Percentiles rank a stretch among this genome's conserved stretches.
These are phyloP conservation scores for Augiades crinisus DNA, from an alignment of 2,888 invertebrate genomes.

Conservation along the genomic window DNA sequence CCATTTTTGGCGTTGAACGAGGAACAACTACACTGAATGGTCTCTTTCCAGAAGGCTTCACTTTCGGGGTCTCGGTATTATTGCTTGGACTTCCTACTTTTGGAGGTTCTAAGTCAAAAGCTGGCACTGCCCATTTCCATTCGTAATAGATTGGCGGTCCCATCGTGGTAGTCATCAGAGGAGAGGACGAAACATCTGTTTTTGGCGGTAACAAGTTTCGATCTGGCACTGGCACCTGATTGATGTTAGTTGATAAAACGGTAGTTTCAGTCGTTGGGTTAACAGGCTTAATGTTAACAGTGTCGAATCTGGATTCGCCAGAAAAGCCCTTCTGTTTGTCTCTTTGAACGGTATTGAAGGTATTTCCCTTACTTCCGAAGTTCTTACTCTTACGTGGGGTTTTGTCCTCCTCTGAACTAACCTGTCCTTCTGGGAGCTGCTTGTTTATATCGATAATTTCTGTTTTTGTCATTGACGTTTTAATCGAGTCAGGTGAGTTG, in stretches of 20 bases:
- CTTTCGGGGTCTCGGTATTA: constrained; percentile 40
- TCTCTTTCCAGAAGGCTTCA: constrained; percentile 48
- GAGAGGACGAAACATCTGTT: constrained; percentile 60
- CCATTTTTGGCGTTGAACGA: constrained; percentile 50
- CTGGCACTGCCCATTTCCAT: constrained; percentile 85
- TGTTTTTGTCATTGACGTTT: constrained; percentile 63
- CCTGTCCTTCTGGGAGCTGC: constrained; percentile 62
- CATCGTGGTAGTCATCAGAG: constrained; percentile 71
- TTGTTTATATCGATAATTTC: constrained; percentile 65
- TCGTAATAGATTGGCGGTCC: constrained; percentile 84
- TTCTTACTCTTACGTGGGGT: constrained; percentile 57
- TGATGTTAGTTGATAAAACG: constrained; percentile 15
- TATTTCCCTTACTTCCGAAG: constrained; percentile 40
- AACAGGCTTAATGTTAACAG: constrained; percentile 41
- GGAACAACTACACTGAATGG: constrained; percentile 61
- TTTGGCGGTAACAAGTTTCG: constrained; percentile 79
- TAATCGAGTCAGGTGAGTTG: constrained; percentile 57
- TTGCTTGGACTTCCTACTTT: constrained; percentile 64
- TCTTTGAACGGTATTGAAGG: constrained; percentile 49
- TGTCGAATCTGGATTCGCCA: constrained; percentile 50
- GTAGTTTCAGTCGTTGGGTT: background rate
- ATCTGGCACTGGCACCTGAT: constrained; percentile 45
- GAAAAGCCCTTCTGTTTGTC: constrained; percentile 50
- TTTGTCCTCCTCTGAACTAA: constrained; percentile 64
- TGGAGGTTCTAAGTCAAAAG: constrained; percentile 80